Conservation (phyloP, 2,888 invertebrate genomes). For the Meta bourneti region DNA sequence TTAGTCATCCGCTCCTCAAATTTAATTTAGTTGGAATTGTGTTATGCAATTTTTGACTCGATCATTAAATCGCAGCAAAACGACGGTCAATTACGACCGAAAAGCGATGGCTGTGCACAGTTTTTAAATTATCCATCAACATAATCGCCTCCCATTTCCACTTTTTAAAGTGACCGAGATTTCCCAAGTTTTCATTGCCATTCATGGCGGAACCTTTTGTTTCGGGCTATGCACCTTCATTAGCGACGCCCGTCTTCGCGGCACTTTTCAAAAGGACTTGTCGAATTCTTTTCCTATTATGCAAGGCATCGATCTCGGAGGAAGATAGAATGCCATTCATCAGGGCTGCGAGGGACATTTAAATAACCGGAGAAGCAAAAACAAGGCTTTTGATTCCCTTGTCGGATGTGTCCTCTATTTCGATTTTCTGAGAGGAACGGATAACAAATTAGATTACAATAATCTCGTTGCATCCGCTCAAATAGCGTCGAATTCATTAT, state of each 20-base stretch:
- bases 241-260: background rate
- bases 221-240: background rate
- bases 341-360: background rate
- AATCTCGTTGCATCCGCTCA: background rate
- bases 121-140: background rate
- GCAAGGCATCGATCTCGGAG: background rate
- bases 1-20: background rate
- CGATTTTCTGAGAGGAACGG: background rate
- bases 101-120: background rate
- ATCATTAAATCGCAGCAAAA: background rate
- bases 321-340: background rate
- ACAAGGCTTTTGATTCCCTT: background rate
- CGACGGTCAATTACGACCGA: background rate
- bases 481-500: background rate
- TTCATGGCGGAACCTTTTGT: too few species aligned
- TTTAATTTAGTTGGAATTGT: background rate
- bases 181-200: too few species aligned
- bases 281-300: background rate
- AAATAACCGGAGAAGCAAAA: background rate
- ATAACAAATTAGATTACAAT: conserved; percentile 26
- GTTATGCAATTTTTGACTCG: background rate
- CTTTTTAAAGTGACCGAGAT: too few species aligned
- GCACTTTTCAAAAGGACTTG: background rate
- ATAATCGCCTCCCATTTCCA: background rate
- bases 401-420: background rate